Evolutionary conservation across 2,888 invertebrate species (phyloP).

Genomic region (Polyommatus icarus): DNA sequence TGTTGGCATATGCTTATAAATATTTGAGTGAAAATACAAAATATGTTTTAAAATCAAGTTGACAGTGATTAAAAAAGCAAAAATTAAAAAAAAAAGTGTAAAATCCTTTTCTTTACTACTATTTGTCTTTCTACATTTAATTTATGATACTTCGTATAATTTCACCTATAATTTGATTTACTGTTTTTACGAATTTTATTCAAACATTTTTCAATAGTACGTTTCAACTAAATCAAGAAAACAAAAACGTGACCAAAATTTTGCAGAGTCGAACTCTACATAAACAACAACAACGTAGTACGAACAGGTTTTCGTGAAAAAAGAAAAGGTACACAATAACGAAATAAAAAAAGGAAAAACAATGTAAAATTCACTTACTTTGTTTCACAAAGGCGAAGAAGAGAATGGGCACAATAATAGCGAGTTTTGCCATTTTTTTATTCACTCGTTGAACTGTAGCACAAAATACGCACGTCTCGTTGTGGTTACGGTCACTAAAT

Average conservation of each 20-base stretch:
- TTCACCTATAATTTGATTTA: too few species aligned
- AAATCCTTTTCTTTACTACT: too few species aligned
- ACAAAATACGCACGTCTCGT: conserved; percentile 49
- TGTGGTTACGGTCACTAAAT: conserved; percentile 58
- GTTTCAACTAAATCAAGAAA: not conserved
- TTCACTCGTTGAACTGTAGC: conserved; percentile 45
- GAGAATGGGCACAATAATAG: conserved; percentile 65
- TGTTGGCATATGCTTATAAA: too few species aligned
- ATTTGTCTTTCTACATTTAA: too few species aligned
- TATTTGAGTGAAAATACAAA: too few species aligned
- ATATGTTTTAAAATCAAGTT: too few species aligned
- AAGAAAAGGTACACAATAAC: not conserved
- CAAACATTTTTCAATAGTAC: not conserved
- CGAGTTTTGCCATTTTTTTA: conserved; percentile 66
- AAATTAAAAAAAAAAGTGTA: too few species aligned
- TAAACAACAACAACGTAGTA: conserved; percentile 20
- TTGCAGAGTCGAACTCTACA: not conserved
- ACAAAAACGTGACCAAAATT: not conserved
- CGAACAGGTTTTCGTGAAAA: conserved; percentile 10
- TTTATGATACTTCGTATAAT: too few species aligned
- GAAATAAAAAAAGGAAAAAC: conserved; percentile 9
- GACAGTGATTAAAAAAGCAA: too few species aligned
- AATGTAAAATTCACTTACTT: conserved; percentile 53
- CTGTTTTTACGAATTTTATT: too few species aligned
- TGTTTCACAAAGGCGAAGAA: conserved; percentile 64